Base-by-base conservation (phyloP, 2,888 invertebrate species). In the Calliphora vomitoria region DNA sequence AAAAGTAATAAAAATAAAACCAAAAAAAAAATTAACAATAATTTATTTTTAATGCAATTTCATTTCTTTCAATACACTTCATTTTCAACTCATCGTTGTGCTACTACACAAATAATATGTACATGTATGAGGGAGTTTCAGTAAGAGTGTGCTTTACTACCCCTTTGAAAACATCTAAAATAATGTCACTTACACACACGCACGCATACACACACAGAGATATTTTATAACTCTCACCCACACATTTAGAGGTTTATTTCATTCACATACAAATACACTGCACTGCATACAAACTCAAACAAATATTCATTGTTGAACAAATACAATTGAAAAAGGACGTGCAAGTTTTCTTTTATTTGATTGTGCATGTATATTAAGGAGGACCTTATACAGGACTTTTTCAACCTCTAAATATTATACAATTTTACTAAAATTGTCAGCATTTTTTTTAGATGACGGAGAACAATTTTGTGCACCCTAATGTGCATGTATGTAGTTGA, bases 31-130 rank as follows among this genome's bases (percentile, higher is more conserved):
- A 71, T n/a, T 41, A 75, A 75, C 50, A 82, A 79, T 79, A 85
- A 85, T 85, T 82, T 87, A 75, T 75, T 82, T 87, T 85, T 82
- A 87, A 85, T 87, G 87, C 87, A 87, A 87, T 82, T 85, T 82
- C 31, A 79, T 64, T 79, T 64, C 68, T 75, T 78, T 81, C 74
- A 64, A 78, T 82, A 41, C 78, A 74, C 38, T 60, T 79, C 60
- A 74, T 41, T 35, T 72, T 18, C 44, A 66, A 66, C 25, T 18
- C n/a, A 18, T 44, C 8, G 53, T 72, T 20, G 20, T 35, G n/a
- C 38, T n/a, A 38, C 15, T 20, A n/a, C 35, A 44, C 4, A 41
- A 38, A 66, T n/a, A 41, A 13, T 55, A 13, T 60, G 71, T 74
- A 5, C 55, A 74, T 47, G 18, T 44, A 41, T 25, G 41, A 5